Percentiles rank a stretch among this genome's conserved stretches.
Conservation (phyloP, 2,113 vertebrate species). For the Ciconia maguari region DNA sequence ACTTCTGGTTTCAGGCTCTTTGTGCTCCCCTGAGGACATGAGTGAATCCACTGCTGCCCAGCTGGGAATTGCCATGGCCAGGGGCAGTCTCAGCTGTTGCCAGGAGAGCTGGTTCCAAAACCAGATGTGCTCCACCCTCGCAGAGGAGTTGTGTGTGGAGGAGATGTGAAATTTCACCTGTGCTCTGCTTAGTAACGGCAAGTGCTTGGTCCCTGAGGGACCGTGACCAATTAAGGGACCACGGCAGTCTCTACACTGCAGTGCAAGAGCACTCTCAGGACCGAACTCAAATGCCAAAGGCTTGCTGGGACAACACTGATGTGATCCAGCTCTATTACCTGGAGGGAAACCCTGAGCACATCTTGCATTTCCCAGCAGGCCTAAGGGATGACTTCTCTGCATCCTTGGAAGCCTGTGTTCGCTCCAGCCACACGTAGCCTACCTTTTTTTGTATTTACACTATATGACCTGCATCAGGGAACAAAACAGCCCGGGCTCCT, state of each 20-base stretch:
- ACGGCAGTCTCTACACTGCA: background rate
- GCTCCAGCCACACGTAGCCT: background rate
- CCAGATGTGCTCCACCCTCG: background rate
- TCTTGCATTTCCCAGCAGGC: background rate
- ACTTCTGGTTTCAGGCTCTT: background rate
- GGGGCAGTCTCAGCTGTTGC: background rate
- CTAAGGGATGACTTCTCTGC: background rate
- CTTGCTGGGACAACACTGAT: background rate
- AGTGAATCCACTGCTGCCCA: background rate
- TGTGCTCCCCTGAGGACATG: background rate
- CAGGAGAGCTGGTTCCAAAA: background rate
- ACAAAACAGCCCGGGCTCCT: background rate
- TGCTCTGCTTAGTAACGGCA: background rate
- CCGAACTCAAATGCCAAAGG: background rate
- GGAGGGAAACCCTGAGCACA: background rate
- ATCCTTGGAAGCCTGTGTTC: background rate
- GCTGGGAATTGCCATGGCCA: background rate
- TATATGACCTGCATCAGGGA: background rate
- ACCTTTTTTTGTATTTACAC: background rate
- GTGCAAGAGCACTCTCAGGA: background rate
- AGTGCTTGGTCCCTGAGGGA: background rate
- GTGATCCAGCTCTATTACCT: background rate
- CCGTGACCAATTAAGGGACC: rapidly evolving
- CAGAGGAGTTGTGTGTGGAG: background rate
- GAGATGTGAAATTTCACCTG: background rate